Conservation (phyloP, 2,888 invertebrate genomes). For the Cephus pulcher region DNA sequence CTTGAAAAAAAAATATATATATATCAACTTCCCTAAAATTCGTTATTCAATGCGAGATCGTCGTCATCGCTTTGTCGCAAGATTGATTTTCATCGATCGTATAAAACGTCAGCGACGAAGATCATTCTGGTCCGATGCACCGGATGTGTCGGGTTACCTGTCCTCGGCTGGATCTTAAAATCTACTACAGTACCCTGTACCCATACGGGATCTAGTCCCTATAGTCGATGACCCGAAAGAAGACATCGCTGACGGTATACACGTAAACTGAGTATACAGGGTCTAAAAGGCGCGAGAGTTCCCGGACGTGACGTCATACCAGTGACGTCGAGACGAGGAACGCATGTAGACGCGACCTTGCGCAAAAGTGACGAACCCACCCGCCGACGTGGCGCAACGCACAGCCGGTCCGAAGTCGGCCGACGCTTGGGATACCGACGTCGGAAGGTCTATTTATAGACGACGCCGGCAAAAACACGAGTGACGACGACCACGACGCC, state of each 20-base stretch:
- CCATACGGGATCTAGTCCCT: neutral
- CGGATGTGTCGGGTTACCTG: constrained; percentile 30
- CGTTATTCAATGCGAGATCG: neutral
- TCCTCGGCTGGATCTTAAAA: constrained; percentile 7
- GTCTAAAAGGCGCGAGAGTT: neutral
- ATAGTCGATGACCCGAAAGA: neutral
- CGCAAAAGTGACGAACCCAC: constrained; percentile 2
- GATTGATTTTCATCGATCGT: constrained; percentile 31
- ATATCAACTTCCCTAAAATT: neutral
- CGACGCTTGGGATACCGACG: constrained; percentile 20
- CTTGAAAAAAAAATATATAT: neutral
- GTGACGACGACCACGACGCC: constrained; percentile 37
- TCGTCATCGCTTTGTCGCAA: constrained; percentile 29
- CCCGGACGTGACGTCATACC: neutral
- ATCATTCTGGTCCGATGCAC: neutral
- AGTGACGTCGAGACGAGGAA: neutral
- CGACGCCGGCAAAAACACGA: constrained; percentile 50
- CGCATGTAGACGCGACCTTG: constrained; percentile 1
- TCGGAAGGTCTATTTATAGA: constrained; percentile 50
- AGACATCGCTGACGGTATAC: neutral
- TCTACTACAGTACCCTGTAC: neutral
- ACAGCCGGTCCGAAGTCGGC: neutral
- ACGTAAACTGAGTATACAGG: neutral
- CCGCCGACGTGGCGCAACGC: neutral
- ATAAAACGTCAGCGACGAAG: constrained; percentile 6